Percentiles rank a stretch among this genome's conserved stretches.
These are phyloP conservation scores for Rhynchopsitta pachyrhyncha DNA, from an alignment of 2,113 vertebrate genomes.

Conservation along the genomic window DNA sequence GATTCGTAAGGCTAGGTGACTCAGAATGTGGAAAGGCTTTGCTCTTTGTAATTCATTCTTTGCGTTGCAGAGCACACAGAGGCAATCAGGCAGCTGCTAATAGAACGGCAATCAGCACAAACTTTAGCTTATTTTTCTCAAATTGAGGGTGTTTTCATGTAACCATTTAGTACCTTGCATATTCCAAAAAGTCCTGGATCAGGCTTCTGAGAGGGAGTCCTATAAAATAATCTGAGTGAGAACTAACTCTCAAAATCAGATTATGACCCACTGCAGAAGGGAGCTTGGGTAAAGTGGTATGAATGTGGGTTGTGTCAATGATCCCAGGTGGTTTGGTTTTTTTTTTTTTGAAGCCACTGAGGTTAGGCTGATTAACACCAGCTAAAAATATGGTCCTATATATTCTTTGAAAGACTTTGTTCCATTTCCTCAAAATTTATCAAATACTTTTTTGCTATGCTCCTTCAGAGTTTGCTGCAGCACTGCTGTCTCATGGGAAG, in stretches of 20 bases:
- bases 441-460: not conserved
- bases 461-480: conserved; percentile 78
- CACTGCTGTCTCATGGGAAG: conserved; percentile 82
- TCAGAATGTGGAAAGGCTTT: not conserved
- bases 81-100: conserved; percentile 2
- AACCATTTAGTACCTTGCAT: not conserved
- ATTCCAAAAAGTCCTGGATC: not conserved
- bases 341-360: not conserved
- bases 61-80: not conserved
- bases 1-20: not conserved
- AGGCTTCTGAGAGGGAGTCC: not conserved
- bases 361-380: not conserved
- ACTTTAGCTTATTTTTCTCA: not conserved
- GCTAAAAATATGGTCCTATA: not conserved
- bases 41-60: conserved; percentile 1
- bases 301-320: not conserved
- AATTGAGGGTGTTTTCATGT: not conserved
- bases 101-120: not conserved
- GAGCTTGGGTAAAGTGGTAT: not conserved
- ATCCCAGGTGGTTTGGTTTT: not conserved
- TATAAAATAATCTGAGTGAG: not conserved
- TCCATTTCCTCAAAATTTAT: not conserved
- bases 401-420: not conserved
- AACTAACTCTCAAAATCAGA: not conserved
- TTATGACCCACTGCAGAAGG: not conserved